phyloP scores from a whole-genome alignment of 2,113 vertebrate genomes.

The Pimephales promelas region DNA sequence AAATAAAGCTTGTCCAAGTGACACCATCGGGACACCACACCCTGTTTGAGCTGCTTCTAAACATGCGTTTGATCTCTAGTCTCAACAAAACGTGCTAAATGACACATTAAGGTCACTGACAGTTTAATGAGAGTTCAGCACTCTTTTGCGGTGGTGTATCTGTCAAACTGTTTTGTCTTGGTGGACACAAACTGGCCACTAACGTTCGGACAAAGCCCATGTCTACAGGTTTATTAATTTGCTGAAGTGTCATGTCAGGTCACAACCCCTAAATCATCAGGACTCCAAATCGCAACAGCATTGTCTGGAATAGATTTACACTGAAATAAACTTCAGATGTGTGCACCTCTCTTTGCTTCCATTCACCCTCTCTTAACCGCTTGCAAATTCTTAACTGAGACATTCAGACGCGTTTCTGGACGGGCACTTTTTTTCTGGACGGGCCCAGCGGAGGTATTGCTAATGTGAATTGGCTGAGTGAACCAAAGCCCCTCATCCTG shows the following conservation, averaged over 20 bases:
- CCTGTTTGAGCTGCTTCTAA: slow-evolving; percentile 34
- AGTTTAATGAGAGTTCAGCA: slow-evolving; percentile 13
- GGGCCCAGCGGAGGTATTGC: slow-evolving; percentile 29
- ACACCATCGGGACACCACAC: slow-evolving; percentile 25
- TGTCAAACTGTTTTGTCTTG: slow-evolving; percentile 31
- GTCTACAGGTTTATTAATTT: slow-evolving; percentile 31
- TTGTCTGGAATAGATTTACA: slow-evolving; percentile 53
- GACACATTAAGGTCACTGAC: slow-evolving; percentile 31
- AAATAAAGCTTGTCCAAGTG: slow-evolving; percentile 37
- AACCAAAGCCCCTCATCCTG: slow-evolving; percentile 34
- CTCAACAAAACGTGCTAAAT: slow-evolving; percentile 29
- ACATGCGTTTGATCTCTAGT: slow-evolving; percentile 31
- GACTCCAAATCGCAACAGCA: slow-evolving; percentile 44
- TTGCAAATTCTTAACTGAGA: slow-evolving; percentile 31
- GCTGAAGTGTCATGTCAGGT: slow-evolving; percentile 40
- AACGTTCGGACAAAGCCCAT: background rate
- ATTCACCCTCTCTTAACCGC: slow-evolving; percentile 23
- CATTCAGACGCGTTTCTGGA: slow-evolving; percentile 48
- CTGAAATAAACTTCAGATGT: slow-evolving; percentile 54
- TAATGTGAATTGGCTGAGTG: slow-evolving; percentile 45
- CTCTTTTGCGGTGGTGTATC: background rate
- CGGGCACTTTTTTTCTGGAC: slow-evolving; percentile 38
- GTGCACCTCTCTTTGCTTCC: slow-evolving; percentile 24
- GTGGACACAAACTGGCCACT: slow-evolving; percentile 20
- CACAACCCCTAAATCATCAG: slow-evolving; percentile 42